phyloP scores from a whole-genome alignment of 2,113 vertebrate genomes.

The Anolis carolinensis region DNA sequence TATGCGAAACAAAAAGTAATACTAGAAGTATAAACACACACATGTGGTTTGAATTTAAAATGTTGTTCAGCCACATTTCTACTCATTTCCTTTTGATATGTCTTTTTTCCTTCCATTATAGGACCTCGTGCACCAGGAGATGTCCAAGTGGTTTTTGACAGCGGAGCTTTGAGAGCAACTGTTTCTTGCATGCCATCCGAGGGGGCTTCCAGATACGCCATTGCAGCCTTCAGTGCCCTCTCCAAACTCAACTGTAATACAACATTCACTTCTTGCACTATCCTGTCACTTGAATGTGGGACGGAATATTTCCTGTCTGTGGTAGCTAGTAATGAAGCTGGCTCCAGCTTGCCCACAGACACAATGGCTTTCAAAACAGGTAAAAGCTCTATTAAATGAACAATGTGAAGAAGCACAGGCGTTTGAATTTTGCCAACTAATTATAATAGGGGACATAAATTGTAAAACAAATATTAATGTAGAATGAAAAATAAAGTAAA shows the following conservation, averaged over 20 bases:
- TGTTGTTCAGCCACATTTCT: background rate
- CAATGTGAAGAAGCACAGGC: too few relatives aligned
- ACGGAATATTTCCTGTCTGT: conserved; percentile 80
- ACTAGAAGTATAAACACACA: background rate
- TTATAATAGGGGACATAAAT: too few relatives aligned
- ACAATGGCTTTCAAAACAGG: conserved; percentile 80
- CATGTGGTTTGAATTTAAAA: background rate
- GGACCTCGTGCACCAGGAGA: conserved; percentile 72
- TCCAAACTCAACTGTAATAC: conserved; percentile 75
- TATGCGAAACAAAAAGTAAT: background rate
- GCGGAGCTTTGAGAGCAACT: conserved; percentile 64
- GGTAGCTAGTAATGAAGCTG: conserved; percentile 82
- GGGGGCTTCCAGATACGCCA: conserved; percentile 78
- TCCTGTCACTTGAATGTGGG: conserved; percentile 80
- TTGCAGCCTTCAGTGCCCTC: conserved; percentile 59
- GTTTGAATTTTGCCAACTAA: too few relatives aligned
- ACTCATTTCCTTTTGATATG: background rate
- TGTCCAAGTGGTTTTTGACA: conserved; percentile 67
- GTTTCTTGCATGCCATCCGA: conserved; percentile 78
- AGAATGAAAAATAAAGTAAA: too few relatives aligned
- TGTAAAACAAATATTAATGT: too few relatives aligned
- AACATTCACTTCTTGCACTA: conserved; percentile 70
- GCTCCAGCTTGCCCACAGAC: conserved; percentile 79
- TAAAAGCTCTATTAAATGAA: conserved; percentile 61
- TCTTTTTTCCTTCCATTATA: conserved; percentile 51